Percentiles rank a stretch among this genome's conserved stretches.
These are phyloP conservation scores for Neodiprion fabricii DNA, from an alignment of 1,140 invertebrate species.

Conservation along the genomic window DNA sequence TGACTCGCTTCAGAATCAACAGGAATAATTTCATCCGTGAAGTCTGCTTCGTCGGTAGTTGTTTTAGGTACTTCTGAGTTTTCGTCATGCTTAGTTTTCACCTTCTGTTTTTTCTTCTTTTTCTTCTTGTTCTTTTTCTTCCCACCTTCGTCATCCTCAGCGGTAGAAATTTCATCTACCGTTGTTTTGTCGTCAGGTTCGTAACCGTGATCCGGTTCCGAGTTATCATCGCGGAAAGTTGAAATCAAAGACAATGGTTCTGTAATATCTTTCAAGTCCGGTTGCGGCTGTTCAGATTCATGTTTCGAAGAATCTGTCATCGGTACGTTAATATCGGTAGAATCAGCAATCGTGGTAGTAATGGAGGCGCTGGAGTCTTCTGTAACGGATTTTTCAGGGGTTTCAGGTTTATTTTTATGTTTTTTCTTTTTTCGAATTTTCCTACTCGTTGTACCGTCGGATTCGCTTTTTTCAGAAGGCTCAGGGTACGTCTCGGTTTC, in stretches of 20 bases:
- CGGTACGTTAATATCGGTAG: constrained; percentile 65
- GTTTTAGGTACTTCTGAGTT: constrained; percentile 43
- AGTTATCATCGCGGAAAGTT: constrained; percentile 52
- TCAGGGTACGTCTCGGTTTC: constrained; percentile 38
- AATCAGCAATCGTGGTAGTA: constrained; percentile 67
- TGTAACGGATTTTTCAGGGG: constrained; percentile 36
- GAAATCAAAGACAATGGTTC: constrained; percentile 56
- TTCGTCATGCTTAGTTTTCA: constrained; percentile 52
- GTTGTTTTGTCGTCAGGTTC: constrained; percentile 66
- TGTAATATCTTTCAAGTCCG: constrained; percentile 58
- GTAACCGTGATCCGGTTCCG: constrained; percentile 61
- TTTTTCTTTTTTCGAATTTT: constrained; percentile 63
- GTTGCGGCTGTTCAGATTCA: constrained; percentile 61
- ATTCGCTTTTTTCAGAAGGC: constrained; percentile 52
- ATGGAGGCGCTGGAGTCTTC: constrained; percentile 51
- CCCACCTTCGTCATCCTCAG: constrained; percentile 49
- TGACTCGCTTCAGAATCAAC: constrained; percentile 42
- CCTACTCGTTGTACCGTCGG: constrained; percentile 50
- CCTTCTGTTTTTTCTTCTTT: constrained; percentile 65
- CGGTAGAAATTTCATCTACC: constrained; percentile 59
- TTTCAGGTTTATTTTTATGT: constrained; percentile 43
- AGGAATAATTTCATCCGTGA: constrained; percentile 41
- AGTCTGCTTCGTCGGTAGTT: constrained; percentile 46
- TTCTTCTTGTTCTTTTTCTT: constrained; percentile 53
- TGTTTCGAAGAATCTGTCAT: constrained; percentile 53